Base-by-base conservation (phyloP, 2,797 vertebrate genomes). In the Aplochiton taeniatus region DNA sequence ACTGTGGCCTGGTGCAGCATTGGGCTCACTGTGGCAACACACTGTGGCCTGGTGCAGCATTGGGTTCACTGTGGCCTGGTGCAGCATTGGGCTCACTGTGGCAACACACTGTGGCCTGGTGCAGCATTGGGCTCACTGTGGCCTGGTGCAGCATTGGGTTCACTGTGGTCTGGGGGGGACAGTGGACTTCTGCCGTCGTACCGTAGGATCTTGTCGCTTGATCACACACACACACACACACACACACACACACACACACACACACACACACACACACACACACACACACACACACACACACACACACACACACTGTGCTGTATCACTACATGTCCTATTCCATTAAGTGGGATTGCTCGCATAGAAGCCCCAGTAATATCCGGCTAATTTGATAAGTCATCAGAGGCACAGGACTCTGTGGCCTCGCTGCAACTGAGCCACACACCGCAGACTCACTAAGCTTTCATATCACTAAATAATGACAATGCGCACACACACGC, bases 401-500 rank as follows among this genome's bases (percentile, higher is more conserved):
- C 66, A 65, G 72, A 73, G 75, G 68, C 68, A 46, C 62, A 67
- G 0, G 14, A 60, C 65, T 20, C 9, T 14, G 14, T 31, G 59
- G 47, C 48, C 65, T 61, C 13, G 68, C 58, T 65, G 59, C 17
- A 58, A 69, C 46, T 58, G 58, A 73, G 46, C 55, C 44, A 4
- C 9, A 63, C 41, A 56, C 49, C n/a, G 14, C 18, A 48, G 17
- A 13, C 31, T 8, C 10, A 60, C 56, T 58, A 58, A 58, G 56
- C 56, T 17, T 59, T 68, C 56, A 59, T 44, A 0, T 75, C 56
- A 64, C 13, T 41, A 41, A 62, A 1, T 77, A 79, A 82, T 74
- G 69, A 78, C 57, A 56, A 58, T 47, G 65, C 65, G 44, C 52
- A 20, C 6, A 11, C 53, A 56, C 48, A 48, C 51, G 41, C 20